A percentile compares a stretch with the other conserved stretches of the same genome.
Conservation (phyloP, 1,140 invertebrate species). For the Trichomalopsis sarcophagae region DNA sequence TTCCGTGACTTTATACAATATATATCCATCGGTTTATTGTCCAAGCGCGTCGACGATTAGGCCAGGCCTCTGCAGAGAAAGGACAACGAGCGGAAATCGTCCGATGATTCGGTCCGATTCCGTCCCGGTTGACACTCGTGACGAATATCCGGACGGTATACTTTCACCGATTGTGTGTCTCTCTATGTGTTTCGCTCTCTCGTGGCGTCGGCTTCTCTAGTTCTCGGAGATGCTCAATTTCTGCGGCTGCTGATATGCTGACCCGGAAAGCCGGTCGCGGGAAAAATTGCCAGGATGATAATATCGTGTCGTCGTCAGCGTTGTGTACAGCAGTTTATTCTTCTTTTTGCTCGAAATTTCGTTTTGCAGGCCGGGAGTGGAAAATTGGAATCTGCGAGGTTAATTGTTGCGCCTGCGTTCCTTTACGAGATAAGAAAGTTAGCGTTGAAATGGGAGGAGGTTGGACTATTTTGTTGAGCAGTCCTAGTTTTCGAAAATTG, state of each 20-base stretch:
- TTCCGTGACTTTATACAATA: neutral
- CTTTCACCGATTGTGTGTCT: conserved; percentile 43
- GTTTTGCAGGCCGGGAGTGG: too few relatives aligned
- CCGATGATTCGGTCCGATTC: conserved; percentile 40
- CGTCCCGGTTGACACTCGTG: conserved; percentile 24
- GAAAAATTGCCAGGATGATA: neutral
- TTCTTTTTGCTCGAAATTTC: too few relatives aligned
- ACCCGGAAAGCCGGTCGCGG: conserved; percentile 3
- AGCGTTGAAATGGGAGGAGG: too few relatives aligned
- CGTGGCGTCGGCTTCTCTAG: neutral
- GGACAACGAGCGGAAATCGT: conserved; percentile 16
- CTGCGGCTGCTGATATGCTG: neutral
- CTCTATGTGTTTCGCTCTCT: neutral
- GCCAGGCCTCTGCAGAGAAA: neutral
- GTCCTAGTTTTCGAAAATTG: too few relatives aligned
- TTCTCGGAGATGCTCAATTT: conserved; percentile 25
- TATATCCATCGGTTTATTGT: neutral
- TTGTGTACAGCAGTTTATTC: too few relatives aligned
- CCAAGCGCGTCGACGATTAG: neutral
- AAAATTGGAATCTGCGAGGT: too few relatives aligned
- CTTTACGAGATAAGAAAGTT: too few relatives aligned
- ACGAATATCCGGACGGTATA: conserved; percentile 41
- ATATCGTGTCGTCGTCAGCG: neutral
- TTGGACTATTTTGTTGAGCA: too few relatives aligned
- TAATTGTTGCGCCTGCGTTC: too few relatives aligned